Percentiles rank a stretch among this genome's conserved stretches.
These are phyloP conservation scores for Dendrocopos noguchii DNA, from an alignment of 2,113 vertebrate genomes.

Conservation along the genomic window DNA sequence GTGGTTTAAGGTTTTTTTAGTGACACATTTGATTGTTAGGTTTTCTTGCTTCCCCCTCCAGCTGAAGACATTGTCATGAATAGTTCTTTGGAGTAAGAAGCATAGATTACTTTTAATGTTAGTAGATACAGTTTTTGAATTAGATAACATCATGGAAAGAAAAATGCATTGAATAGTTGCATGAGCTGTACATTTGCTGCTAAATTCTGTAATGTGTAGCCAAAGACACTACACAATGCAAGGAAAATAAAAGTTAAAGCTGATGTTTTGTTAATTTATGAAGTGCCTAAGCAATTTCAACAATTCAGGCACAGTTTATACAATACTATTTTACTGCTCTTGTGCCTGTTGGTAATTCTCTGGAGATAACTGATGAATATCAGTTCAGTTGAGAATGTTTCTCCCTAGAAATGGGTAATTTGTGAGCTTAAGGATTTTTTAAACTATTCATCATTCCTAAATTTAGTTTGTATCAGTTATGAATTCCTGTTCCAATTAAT, in stretches of 20 bases:
- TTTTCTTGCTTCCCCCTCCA: not conserved
- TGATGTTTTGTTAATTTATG: not conserved
- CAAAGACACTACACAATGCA: not conserved
- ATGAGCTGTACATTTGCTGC: not conserved
- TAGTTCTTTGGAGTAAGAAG: not conserved
- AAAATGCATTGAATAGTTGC: not conserved
- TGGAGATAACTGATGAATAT: not conserved
- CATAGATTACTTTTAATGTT: not conserved
- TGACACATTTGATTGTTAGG: not conserved
- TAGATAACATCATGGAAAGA: not conserved
- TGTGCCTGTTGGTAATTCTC: not conserved
- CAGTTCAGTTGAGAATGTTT: not conserved
- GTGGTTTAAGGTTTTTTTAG: not conserved
- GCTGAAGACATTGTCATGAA: not conserved
- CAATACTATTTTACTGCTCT: not conserved
- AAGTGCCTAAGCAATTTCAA: not conserved
- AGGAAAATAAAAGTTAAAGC: not conserved
- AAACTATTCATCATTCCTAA: not conserved
- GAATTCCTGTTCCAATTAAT: not conserved
- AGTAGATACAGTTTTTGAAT: rapidly evolving
- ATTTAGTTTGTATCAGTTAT: not conserved
- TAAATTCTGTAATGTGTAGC: not conserved
- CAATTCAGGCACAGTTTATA: not conserved
- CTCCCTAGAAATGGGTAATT: not conserved
- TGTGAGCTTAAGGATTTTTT: not conserved